Evolutionary conservation across 2,888 invertebrate genomes (phyloP).

Genomic region (Elmis aenea): DNA sequence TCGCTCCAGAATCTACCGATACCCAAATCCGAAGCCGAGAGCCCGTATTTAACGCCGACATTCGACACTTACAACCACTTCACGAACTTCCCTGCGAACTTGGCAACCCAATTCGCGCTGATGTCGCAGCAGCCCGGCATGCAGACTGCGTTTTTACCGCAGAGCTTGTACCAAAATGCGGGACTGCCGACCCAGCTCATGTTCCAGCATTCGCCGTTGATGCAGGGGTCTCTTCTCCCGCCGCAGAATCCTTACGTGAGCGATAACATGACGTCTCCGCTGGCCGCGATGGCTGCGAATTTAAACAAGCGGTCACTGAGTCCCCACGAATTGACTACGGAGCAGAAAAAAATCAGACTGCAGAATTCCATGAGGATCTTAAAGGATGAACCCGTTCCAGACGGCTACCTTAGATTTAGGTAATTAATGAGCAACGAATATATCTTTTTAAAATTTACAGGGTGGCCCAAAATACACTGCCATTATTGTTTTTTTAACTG

Average conservation of each 20-base stretch:
- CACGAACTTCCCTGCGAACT: conserved; percentile 42
- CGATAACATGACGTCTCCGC: conserved; percentile 45
- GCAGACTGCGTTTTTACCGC: conserved; percentile 41
- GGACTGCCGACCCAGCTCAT: conserved; percentile 41
- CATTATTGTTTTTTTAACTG: no score
- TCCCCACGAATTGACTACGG: conserved; percentile 51
- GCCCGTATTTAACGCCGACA: conserved; percentile 36
- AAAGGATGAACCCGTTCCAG: conserved; percentile 86
- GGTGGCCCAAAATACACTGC: no score
- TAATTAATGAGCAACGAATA: no score
- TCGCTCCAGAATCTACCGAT: conserved; percentile 38
- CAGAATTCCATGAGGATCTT: conserved; percentile 69
- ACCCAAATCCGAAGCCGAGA: conserved; percentile 25
- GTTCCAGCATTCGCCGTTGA: conserved; percentile 43
- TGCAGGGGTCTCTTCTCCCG: conserved; percentile 41
- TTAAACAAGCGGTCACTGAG: conserved; percentile 50
- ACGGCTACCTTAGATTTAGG: conserved; percentile 81
- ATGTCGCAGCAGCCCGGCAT: conserved; percentile 42
- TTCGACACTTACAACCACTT: conserved; percentile 45
- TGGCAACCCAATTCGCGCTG: conserved; percentile 43
- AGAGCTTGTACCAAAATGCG: conserved; percentile 40
- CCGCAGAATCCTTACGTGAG: conserved; percentile 34
- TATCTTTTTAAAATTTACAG: no score
- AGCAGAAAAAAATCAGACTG: conserved; percentile 59
- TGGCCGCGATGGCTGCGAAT: conserved; percentile 53